Evolutionary conservation across 2,888 invertebrate genomes (phyloP).

Genomic region (Epistrophella euchroma): DNA sequence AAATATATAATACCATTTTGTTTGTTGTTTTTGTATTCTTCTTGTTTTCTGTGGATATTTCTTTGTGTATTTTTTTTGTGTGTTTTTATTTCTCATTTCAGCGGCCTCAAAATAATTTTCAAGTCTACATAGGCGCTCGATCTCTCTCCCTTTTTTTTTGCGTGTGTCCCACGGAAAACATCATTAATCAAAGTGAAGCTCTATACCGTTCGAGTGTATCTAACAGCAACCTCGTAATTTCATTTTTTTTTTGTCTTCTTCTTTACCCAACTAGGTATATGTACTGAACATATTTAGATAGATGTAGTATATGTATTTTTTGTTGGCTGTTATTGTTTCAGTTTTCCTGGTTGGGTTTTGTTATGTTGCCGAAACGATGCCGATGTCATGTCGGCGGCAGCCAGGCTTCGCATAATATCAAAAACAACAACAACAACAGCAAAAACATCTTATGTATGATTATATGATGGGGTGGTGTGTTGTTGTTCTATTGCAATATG

Average conservation of each 20-base stretch:
- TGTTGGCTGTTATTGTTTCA: conserved; percentile 70
- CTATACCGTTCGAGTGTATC: conserved; percentile 76
- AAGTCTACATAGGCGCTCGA: conserved; percentile 63
- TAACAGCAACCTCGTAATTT: conserved; percentile 74
- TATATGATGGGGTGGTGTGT: conserved; percentile 62
- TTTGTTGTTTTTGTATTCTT: conserved; percentile 10
- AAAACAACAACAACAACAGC: conserved; percentile 29
- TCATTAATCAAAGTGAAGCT: conserved; percentile 83
- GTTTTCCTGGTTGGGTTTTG: conserved; percentile 60
- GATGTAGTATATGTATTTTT: conserved; percentile 28
- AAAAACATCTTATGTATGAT: conserved; percentile 45
- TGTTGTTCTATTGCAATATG: conserved; percentile 66
- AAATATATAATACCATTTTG: conserved; percentile 24
- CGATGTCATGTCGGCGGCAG: conserved; percentile 60
- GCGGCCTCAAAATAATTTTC: conserved; percentile 72
- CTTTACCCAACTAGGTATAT: conserved; percentile 5
- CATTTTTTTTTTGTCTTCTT: conserved; percentile 41
- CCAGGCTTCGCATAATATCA: conserved; percentile 65
- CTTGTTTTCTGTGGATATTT: conserved; percentile 37
- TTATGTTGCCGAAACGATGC: conserved; percentile 50
- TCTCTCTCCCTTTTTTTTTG: conserved; percentile 76
- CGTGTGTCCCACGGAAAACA: conserved; percentile 82
- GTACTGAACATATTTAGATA: conserved; percentile 14
- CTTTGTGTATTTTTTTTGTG: conserved; percentile 36
- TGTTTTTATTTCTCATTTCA: conserved; percentile 51